Percentiles rank a stretch among this genome's conserved stretches.
phyloP scores from a whole-genome alignment of 2,797 vertebrate genomes.

The Buphagus erythrorhynchus region DNA sequence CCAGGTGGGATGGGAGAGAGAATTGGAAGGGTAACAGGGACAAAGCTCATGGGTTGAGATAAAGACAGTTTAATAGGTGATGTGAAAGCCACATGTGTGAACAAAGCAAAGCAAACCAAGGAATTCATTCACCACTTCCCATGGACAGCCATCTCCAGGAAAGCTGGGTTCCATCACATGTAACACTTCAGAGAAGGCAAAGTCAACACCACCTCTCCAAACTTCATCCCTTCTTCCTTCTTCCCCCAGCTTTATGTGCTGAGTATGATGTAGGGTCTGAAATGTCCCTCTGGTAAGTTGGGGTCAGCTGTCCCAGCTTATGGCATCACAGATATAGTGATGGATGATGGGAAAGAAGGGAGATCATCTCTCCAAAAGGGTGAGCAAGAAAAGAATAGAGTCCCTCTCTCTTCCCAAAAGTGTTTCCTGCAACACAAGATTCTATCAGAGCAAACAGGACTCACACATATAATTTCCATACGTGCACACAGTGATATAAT shows the following conservation, averaged over 20 bases:
- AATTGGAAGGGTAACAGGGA: not conserved
- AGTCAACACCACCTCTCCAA: not conserved
- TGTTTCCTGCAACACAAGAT: not conserved
- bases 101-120: not conserved
- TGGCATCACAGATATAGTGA: not conserved
- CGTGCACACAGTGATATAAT: fast-evolving
- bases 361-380: not conserved
- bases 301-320: not conserved
- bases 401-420: not conserved
- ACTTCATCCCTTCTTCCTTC: not conserved
- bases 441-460: not conserved
- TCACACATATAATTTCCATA: not conserved
- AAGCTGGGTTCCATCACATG: fast-evolving
- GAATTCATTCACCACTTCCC: not conserved
- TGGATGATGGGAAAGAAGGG: not conserved
- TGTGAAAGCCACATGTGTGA: not conserved
- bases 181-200: not conserved
- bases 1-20: not conserved
- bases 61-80: not conserved
- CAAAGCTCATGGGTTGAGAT: not conserved
- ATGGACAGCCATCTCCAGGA: not conserved
- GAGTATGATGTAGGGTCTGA: too few species aligned
- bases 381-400: not conserved
- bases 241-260: not conserved
- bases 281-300: not conserved